Evolutionary conservation across 2,797 vertebrate genomes (phyloP), one percentile per base, ranked within the genome.

Genomic region (Euthynnus affinis): DNA sequence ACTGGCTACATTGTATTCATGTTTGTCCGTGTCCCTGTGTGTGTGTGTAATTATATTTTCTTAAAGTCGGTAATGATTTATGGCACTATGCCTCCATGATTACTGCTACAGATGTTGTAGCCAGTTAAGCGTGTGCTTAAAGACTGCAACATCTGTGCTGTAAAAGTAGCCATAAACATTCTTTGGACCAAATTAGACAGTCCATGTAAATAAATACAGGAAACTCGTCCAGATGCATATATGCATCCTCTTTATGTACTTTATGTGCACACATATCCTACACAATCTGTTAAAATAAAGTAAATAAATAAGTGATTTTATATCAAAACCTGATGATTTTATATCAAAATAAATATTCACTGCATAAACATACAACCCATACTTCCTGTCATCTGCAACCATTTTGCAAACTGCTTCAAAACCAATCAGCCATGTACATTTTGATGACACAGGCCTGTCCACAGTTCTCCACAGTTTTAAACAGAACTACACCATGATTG

Each of bases 161-260:
- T 84, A 70, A 92, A 89, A 84, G 59, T 23, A 2, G 23, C 80
- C 44, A 34, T 25, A 44, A 70, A 65, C 60, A 52, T 82, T 75
- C 37, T 62, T 76, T 29, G 9, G 42, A 48, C 59, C 44, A 70
- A 75, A 83, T 79, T 32, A 69, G 68, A 67, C 20, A 40, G 15
- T 62, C 58, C 14, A 20, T 78, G 60, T 75, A 83, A 85, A 91
- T 76, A 88, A 87, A 84, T 61, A 78, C 62, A 72, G 76, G 78
- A 87, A 86, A 68, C 52, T 2, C 17, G 29, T 32, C 8, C 18
- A 17, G 58, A 58, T n/a, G 17, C 44, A 48, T 6, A 6, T 48
- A 48, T 49, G 18, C 46, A 49, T 49, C 46, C 7, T 7, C 18
- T 49, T 49, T 49, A 9, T 8, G 12, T 49, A 20, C n/a, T 20